phyloP scores from a whole-genome alignment of 2,113 vertebrate species.

The Abramis brama region DNA sequence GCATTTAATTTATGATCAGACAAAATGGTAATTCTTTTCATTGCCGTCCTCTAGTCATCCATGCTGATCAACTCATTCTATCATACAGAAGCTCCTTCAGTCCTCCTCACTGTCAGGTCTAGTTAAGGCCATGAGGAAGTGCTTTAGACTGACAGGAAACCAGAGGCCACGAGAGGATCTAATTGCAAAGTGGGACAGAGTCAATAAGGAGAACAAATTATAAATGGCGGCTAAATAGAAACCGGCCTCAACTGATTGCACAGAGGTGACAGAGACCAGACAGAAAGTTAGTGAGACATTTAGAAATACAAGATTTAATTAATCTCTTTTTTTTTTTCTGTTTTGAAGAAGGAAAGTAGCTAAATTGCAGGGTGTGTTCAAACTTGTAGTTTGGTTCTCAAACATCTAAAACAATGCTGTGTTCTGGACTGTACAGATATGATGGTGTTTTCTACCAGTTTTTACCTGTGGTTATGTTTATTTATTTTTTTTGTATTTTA shows the following conservation, averaged over 20 bases:
- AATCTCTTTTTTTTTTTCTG: background rate
- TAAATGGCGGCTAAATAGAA: conserved; percentile 72
- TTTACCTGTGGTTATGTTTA: no score
- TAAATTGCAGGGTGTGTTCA: background rate
- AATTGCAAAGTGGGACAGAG: conserved; percentile 77
- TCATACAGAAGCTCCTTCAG: conserved; percentile 15
- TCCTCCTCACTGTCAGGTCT: conserved; percentile 73
- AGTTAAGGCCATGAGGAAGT: conserved; percentile 70
- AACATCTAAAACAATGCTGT: no score
- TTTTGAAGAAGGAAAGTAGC: background rate
- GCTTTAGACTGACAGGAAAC: conserved; percentile 66
- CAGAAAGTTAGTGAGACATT: conserved; percentile 43
- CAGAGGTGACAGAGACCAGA: conserved; percentile 52
- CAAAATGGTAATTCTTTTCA: background rate
- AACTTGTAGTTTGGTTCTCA: no score
- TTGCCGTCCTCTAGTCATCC: background rate
- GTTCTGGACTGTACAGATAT: no score
- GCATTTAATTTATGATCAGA: background rate
- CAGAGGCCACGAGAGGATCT: conserved; percentile 73
- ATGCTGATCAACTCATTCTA: background rate
- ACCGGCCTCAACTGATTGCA: conserved; percentile 68
- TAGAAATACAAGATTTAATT: conserved; percentile 25
- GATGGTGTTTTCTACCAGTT: no score
- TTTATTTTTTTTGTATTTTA: no score
- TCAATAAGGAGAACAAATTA: conserved; percentile 79